Percentiles rank a stretch among this genome's conserved stretches.
Conservation (phyloP, 1,140 invertebrate species). For the Forficula auricularia region DNA sequence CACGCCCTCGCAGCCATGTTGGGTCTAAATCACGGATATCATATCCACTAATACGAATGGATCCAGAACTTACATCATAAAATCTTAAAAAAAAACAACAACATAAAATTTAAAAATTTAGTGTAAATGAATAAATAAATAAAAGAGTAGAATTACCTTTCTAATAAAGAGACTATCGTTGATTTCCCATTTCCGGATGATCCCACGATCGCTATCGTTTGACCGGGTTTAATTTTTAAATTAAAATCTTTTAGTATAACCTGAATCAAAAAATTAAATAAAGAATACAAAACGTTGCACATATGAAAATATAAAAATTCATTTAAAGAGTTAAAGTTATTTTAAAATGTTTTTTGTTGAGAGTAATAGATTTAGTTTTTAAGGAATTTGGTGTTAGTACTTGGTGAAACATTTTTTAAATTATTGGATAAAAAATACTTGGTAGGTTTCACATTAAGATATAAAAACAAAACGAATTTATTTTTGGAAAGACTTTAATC, state of each 20-base stretch:
- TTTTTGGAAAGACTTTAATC: no score
- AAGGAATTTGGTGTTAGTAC: no score
- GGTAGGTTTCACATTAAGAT: no score
- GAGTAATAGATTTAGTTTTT: no score
- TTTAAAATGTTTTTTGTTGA: slow-evolving; percentile 1
- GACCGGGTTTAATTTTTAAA: slow-evolving; percentile 63
- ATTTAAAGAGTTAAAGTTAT: no score
- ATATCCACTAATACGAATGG: slow-evolving; percentile 59
- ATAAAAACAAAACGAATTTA: no score
- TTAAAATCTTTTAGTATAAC: slow-evolving; percentile 62
- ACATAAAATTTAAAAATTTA: not conserved
- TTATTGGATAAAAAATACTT: no score
- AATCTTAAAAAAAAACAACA: slow-evolving; percentile 40
- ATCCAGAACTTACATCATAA: slow-evolving; percentile 64
- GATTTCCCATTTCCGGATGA: slow-evolving; percentile 83
- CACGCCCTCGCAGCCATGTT: slow-evolving; percentile 64
- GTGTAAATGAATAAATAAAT: slow-evolving; percentile 5
- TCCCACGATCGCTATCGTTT: slow-evolving; percentile 78
- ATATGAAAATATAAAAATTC: slow-evolving; percentile 5
- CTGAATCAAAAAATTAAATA: slow-evolving; percentile 25
- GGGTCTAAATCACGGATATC: slow-evolving; percentile 60
- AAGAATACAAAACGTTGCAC: not conserved
- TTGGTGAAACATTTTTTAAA: no score
- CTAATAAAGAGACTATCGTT: slow-evolving; percentile 68
- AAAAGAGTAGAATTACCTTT: slow-evolving; percentile 36